These are phyloP conservation scores for Nesometra sesokonis DNA, from an alignment of 35 echinoderm and acorn worm species.

Conservation along the genomic window DNA sequence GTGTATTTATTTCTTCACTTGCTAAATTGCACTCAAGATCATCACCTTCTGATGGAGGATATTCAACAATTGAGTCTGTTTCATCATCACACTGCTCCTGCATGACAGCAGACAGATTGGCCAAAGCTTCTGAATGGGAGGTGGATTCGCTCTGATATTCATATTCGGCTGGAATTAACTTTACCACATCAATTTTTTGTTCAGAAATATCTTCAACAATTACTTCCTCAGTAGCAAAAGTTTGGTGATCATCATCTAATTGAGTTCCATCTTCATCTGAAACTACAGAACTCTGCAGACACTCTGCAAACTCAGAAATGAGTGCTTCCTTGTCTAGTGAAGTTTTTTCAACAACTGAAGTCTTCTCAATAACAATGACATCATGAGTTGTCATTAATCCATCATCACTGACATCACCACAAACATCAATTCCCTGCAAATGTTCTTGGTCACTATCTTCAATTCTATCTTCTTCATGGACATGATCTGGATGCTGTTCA, in stretches of 20 bases:
- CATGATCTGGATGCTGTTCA: slow-evolving; percentile 8
- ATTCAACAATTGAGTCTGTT: background rate
- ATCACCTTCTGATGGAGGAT: background rate
- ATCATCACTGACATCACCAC: too few species aligned
- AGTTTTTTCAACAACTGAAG: background rate
- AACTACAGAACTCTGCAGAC: background rate
- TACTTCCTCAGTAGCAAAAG: slow-evolving; percentile 20
- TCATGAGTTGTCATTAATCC: too few species aligned
- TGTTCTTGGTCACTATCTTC: background rate
- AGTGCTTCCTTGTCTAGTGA: background rate
- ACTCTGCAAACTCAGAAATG: background rate
- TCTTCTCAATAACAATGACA: background rate
- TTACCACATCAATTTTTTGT: background rate
- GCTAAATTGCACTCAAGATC: background rate
- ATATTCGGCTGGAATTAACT: background rate
- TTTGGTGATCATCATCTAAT: background rate
- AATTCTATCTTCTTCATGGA: slow-evolving; percentile 7
- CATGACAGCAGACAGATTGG: background rate
- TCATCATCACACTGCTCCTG: slow-evolving; percentile 4
- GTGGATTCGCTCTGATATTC: background rate
- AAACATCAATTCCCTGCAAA: too few species aligned
- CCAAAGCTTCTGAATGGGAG: background rate
- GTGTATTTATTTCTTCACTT: background rate
- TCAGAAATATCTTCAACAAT: background rate
- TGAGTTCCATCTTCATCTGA: background rate